Percentiles rank a stretch among this genome's conserved stretches.
These are phyloP conservation scores for Agrotis ipsilon DNA, from an alignment of 2,888 invertebrate genomes.

Conservation along the genomic window DNA sequence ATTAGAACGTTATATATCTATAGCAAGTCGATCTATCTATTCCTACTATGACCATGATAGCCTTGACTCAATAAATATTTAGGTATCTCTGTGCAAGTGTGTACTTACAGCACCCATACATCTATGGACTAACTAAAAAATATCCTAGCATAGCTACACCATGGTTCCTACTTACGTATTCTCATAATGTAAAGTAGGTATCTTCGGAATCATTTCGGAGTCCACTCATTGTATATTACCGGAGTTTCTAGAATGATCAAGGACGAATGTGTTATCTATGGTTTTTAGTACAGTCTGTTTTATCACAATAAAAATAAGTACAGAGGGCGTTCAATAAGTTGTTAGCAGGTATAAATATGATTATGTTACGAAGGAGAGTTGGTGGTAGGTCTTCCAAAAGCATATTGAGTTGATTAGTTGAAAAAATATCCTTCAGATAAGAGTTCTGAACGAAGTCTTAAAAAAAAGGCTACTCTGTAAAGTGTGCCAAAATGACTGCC, in stretches of 20 bases:
- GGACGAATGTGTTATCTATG: slow-evolving; percentile 4
- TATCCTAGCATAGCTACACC: not conserved
- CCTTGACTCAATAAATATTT: slow-evolving; percentile 4
- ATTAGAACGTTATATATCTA: not conserved
- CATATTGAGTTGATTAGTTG: too few relatives aligned
- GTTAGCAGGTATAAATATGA: not conserved
- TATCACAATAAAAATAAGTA: slow-evolving; percentile 1
- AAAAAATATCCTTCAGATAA: too few relatives aligned
- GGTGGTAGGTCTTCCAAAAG: not conserved
- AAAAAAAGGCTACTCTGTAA: too few relatives aligned
- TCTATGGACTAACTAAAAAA: not conserved
- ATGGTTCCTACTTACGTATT: slow-evolving; percentile 21
- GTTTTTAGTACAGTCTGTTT: slow-evolving; percentile 6
- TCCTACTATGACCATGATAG: slow-evolving; percentile 5
- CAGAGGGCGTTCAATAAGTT: not conserved
- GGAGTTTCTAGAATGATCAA: slow-evolving; percentile 11
- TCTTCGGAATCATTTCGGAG: not conserved
- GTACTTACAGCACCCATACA: not conserved
- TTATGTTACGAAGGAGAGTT: not conserved
- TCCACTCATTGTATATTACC: slow-evolving; percentile 19
- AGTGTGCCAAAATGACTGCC: too few relatives aligned
- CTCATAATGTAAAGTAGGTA: slow-evolving; percentile 25
- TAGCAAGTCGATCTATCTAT: slow-evolving; percentile 1
- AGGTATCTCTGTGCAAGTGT: too few relatives aligned
- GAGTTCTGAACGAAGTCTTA: too few relatives aligned